Percentiles rank a stretch among this genome's conserved stretches.
Conservation (phyloP, 2,113 vertebrate species). For the Brachyhypopomus occidentalis region DNA sequence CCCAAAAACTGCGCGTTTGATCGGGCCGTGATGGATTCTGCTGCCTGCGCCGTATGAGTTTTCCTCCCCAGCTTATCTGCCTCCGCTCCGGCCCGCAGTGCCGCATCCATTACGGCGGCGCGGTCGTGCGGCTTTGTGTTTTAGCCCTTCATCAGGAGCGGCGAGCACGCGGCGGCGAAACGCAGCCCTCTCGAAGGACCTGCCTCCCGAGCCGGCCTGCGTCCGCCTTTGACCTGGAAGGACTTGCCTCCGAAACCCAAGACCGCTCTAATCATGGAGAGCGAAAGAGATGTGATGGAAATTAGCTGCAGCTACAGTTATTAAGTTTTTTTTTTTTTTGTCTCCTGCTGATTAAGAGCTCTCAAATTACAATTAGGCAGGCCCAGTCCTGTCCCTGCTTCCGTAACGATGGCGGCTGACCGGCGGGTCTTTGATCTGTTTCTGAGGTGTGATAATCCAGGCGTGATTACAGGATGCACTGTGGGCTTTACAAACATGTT, state of each 20-base stretch:
- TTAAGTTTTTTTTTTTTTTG: slow-evolving; percentile 13
- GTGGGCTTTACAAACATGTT: slow-evolving; percentile 46
- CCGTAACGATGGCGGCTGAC: slow-evolving; percentile 36
- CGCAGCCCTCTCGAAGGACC: slow-evolving; percentile 30
- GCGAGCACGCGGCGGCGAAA: slow-evolving; percentile 7
- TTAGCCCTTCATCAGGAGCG: slow-evolving; percentile 49
- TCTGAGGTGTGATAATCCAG: slow-evolving; percentile 47
- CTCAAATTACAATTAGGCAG: slow-evolving; percentile 29
- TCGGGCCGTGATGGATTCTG: slow-evolving; percentile 77
- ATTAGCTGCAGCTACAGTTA: background rate
- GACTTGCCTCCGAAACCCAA: slow-evolving; percentile 25
- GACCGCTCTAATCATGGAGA: background rate
- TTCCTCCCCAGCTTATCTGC: slow-evolving; percentile 77
- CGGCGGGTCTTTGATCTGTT: slow-evolving; percentile 44
- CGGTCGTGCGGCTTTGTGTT: slow-evolving; percentile 76
- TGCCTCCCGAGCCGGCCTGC: slow-evolving; percentile 18
- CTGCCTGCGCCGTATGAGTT: slow-evolving; percentile 69
- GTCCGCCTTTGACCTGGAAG: slow-evolving; percentile 40
- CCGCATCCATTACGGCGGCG: slow-evolving; percentile 79
- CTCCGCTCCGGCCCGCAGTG: slow-evolving; percentile 78
- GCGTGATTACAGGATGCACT: slow-evolving; percentile 41
- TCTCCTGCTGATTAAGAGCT: slow-evolving; percentile 41
- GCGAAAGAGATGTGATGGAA: slow-evolving; percentile 18
- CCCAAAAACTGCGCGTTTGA: slow-evolving; percentile 69
- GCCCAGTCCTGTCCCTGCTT: slow-evolving; percentile 29